Percentiles rank a stretch among this genome's conserved stretches.
These are phyloP conservation scores for Argyresthia goedartella DNA, from an alignment of 2,888 invertebrate species.

Conservation along the genomic window DNA sequence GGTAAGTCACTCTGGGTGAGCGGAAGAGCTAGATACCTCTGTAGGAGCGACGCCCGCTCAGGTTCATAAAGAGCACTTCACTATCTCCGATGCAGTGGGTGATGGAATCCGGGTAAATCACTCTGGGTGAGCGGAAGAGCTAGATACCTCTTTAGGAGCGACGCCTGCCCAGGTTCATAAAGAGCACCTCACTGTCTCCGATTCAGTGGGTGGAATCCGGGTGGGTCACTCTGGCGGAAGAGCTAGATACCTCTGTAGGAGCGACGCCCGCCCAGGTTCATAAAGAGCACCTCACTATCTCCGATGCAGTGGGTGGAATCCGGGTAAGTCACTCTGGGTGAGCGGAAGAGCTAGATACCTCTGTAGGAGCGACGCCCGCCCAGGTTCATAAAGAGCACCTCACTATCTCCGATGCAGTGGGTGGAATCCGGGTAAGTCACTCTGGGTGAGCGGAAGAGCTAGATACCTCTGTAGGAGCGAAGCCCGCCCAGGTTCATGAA, in stretches of 20 bases:
- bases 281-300: no score
- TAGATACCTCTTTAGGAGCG: slow-evolving; percentile 43
- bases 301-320: slow-evolving; percentile 3
- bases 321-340: no score
- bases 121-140: slow-evolving; percentile 44
- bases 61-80: slow-evolving; percentile 49
- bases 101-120: slow-evolving; percentile 44
- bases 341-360: no score
- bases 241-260: no score
- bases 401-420: no score
- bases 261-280: no score
- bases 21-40: no score
- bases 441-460: no score
- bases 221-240: no score
- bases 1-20: slow-evolving; percentile 46
- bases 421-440: slow-evolving; percentile 6
- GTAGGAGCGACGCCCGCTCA: slow-evolving; percentile 34
- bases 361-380: no score
- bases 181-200: slow-evolving; percentile 44
- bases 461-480: slow-evolving; percentile 35
- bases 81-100: slow-evolving; percentile 41
- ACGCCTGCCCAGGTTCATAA: slow-evolving; percentile 40
- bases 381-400: no score
- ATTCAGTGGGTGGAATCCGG: slow-evolving; percentile 14
- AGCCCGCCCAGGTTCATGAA: slow-evolving; percentile 43